phyloP scores from a whole-genome alignment of 2,113 vertebrate species.

The Symphodus melops region DNA sequence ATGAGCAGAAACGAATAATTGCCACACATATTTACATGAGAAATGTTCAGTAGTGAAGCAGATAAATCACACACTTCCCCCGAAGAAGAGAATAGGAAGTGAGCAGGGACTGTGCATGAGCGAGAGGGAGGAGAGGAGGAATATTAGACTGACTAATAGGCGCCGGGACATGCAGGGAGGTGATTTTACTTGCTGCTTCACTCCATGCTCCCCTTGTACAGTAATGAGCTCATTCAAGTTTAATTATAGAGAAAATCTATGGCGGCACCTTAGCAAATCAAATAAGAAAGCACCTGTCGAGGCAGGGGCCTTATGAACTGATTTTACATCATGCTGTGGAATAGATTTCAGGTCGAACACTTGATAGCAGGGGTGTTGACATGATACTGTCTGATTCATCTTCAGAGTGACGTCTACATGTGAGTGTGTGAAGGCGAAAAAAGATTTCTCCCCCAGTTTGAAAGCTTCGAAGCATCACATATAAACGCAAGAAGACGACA shows the following conservation, averaged over 20 bases:
- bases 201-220: constrained; percentile 52
- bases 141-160: constrained; percentile 41
- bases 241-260: constrained; percentile 59
- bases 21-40: background rate
- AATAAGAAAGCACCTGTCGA: constrained; percentile 58
- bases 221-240: constrained; percentile 65
- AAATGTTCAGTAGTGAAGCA: background rate
- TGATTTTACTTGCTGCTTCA: constrained; percentile 50
- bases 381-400: too few relatives aligned
- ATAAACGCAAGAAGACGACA: too few relatives aligned
- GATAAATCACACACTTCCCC: background rate
- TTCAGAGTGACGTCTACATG: too few relatives aligned
- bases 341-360: too few relatives aligned
- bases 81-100: constrained; percentile 35
- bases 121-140: constrained; percentile 4
- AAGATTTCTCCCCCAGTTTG: too few relatives aligned
- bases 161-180: constrained; percentile 38
- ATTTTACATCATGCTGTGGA: constrained; percentile 22
- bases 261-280: constrained; percentile 60
- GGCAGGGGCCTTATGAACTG: constrained; percentile 36
- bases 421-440: background rate
- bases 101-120: constrained; percentile 24
- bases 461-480: background rate
- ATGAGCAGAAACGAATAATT: background rate
- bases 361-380: too few relatives aligned